These are phyloP conservation scores for Pristionchus arcanus DNA, from an alignment of 2,888 invertebrate species.

Conservation along the genomic window DNA sequence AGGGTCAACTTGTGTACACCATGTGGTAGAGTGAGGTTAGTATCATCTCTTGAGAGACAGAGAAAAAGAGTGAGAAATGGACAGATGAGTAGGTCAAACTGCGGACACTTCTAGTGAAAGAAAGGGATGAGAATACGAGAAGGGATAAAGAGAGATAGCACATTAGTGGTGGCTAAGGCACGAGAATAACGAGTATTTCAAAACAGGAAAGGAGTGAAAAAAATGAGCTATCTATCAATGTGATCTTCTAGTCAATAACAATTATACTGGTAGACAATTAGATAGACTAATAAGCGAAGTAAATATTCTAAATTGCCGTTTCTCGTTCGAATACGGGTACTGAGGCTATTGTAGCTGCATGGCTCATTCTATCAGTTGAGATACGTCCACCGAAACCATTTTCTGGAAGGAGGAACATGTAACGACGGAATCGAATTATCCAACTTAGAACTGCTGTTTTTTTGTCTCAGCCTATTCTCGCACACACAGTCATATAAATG, in stretches of 20 bases:
- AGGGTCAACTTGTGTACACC: constrained; percentile 22
- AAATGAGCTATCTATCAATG: background rate
- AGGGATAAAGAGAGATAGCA: constrained; percentile 36
- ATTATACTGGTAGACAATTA: background rate
- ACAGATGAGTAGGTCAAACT: constrained; percentile 28
- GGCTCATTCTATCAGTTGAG: constrained; percentile 50
- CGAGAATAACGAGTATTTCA: constrained; percentile 44
- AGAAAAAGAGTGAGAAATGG: constrained; percentile 11
- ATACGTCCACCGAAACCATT: background rate
- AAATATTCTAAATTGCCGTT: constrained; percentile 73
- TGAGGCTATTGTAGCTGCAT: constrained; percentile 66
- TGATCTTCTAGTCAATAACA: constrained; percentile 19
- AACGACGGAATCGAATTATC: background rate
- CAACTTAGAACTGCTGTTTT: no score
- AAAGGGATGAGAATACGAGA: background rate
- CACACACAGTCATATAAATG: no score
- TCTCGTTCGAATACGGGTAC: constrained; percentile 74
- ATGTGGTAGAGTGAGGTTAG: constrained; percentile 15
- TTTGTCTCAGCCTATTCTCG: no score
- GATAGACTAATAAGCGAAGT: background rate
- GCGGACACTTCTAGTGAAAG: constrained; percentile 32
- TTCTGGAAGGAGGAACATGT: background rate
- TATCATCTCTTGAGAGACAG: background rate
- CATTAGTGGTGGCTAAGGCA: background rate
- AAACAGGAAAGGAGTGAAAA: background rate